phyloP scores from a whole-genome alignment of 2,888 invertebrate species.

The Patella caerulea region DNA sequence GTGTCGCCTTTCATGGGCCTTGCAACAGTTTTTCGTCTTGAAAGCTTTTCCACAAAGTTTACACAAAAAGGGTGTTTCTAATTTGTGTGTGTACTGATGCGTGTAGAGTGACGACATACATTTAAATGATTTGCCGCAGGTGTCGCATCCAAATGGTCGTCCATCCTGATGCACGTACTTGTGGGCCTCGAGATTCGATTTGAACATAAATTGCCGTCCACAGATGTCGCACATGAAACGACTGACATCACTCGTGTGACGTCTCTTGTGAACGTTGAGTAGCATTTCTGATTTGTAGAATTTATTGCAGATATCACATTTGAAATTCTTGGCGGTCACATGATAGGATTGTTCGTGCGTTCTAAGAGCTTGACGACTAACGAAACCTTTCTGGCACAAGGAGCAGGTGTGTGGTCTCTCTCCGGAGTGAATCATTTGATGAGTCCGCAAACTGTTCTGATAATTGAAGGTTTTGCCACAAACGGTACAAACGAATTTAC shows the following conservation, averaged over 20 bases:
- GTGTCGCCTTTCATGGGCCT: slow-evolving; percentile 63
- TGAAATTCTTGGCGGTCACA: slow-evolving; percentile 39
- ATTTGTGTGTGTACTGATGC: slow-evolving; percentile 60
- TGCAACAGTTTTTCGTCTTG: slow-evolving; percentile 61
- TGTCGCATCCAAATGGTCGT: slow-evolving; percentile 51
- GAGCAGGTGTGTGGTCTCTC: slow-evolving; percentile 56
- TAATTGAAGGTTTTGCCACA: slow-evolving; percentile 65
- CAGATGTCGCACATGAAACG: slow-evolving; percentile 63
- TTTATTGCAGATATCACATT: slow-evolving; percentile 61
- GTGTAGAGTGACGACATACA: slow-evolving; percentile 58
- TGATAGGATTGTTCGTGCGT: slow-evolving; percentile 54
- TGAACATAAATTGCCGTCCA: slow-evolving; percentile 61
- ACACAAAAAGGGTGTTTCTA: slow-evolving; percentile 55
- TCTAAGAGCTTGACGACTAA: slow-evolving; percentile 49
- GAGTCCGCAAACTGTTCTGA: slow-evolving; percentile 59
- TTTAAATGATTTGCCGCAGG: slow-evolving; percentile 65
- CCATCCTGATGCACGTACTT: slow-evolving; percentile 55
- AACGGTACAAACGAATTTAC: slow-evolving; percentile 49
- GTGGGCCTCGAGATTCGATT: slow-evolving; percentile 62
- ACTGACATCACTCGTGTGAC: slow-evolving; percentile 51
- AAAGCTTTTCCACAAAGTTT: slow-evolving; percentile 59
- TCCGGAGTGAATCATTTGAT: slow-evolving; percentile 58
- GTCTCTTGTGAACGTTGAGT: slow-evolving; percentile 54
- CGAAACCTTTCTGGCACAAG: slow-evolving; percentile 60
- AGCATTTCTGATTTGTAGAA: slow-evolving; percentile 59